A percentile compares a stretch with the other conserved stretches of the same genome.
These are phyloP conservation scores for Leucoptera coffeella DNA, from an alignment of 2,888 invertebrate genomes.

Conservation along the genomic window DNA sequence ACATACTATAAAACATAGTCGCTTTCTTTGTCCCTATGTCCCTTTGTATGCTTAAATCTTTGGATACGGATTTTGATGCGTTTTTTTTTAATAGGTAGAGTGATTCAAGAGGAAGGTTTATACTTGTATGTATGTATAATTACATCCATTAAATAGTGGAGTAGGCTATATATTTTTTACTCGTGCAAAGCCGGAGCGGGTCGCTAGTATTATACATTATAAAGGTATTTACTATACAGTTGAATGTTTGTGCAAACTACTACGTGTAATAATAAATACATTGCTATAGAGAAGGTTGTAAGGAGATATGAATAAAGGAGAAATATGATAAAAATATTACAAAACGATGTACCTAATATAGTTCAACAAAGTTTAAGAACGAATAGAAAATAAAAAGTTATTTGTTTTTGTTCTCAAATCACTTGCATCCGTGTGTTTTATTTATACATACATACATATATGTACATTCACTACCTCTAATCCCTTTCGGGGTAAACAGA, in stretches of 20 bases:
- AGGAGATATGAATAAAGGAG: constrained; percentile 37
- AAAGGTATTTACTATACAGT: background rate
- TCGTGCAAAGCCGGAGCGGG: too few species aligned
- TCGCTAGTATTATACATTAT: background rate
- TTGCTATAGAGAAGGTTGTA: constrained; percentile 14
- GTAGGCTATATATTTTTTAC: too few species aligned
- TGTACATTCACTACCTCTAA: too few species aligned
- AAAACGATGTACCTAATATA: constrained; percentile 47
- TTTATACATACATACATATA: too few species aligned
- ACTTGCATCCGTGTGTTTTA: constrained; percentile 46
- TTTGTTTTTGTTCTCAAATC: constrained; percentile 50
- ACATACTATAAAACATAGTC: too few species aligned
- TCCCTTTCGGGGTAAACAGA: too few species aligned
- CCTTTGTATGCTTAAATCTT: too few species aligned
- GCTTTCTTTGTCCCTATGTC: too few species aligned
- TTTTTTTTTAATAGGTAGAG: too few species aligned
- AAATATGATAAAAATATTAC: constrained; percentile 15
- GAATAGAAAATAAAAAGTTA: constrained; percentile 48
- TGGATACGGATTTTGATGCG: too few species aligned
- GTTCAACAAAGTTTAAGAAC: constrained; percentile 36
- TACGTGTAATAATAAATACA: background rate
- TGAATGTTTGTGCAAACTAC: background rate
- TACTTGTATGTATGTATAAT: too few species aligned
- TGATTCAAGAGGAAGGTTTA: too few species aligned
- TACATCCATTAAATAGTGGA: background rate